Percentiles rank a stretch among this genome's conserved stretches.
These are phyloP conservation scores for Tiaroga cobitis DNA, from an alignment of 2,797 vertebrate species.

Conservation along the genomic window DNA sequence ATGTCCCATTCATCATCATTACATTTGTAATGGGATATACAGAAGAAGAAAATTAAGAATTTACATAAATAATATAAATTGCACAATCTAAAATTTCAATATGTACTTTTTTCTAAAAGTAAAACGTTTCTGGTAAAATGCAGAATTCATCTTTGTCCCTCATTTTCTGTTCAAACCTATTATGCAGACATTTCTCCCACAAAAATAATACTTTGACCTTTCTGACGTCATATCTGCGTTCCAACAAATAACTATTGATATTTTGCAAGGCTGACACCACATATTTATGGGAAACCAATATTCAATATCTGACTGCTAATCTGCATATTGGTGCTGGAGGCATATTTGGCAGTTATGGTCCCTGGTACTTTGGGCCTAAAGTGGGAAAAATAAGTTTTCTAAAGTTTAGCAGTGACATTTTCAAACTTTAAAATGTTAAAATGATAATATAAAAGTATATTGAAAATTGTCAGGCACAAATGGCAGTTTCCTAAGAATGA, in stretches of 20 bases:
- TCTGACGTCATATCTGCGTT: not conserved
- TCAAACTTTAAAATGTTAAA: constrained; percentile 12
- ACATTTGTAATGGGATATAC: too few species aligned
- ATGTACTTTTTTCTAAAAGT: not conserved
- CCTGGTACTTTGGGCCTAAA: not conserved
- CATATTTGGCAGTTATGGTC: not conserved
- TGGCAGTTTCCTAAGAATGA: not conserved
- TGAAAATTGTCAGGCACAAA: not conserved
- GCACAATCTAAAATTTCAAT: not conserved
- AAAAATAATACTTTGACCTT: not conserved
- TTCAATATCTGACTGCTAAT: not conserved
- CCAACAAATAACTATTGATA: not conserved
- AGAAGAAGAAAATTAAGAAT: too few species aligned
- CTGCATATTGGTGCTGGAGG: not conserved
- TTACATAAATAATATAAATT: too few species aligned
- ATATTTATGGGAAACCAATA: not conserved
- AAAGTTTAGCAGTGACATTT: constrained; percentile 8
- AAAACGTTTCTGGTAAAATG: not conserved
- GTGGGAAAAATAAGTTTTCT: not conserved
- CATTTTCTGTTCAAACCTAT: not conserved
- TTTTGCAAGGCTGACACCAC: not conserved
- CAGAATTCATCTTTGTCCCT: not conserved
- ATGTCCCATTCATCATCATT: too few species aligned
- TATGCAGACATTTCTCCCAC: not conserved
- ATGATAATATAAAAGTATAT: not conserved